Evolutionary conservation across 1,140 invertebrate species (phyloP).

Genomic region (Trachymyrmex cornetzi): DNA sequence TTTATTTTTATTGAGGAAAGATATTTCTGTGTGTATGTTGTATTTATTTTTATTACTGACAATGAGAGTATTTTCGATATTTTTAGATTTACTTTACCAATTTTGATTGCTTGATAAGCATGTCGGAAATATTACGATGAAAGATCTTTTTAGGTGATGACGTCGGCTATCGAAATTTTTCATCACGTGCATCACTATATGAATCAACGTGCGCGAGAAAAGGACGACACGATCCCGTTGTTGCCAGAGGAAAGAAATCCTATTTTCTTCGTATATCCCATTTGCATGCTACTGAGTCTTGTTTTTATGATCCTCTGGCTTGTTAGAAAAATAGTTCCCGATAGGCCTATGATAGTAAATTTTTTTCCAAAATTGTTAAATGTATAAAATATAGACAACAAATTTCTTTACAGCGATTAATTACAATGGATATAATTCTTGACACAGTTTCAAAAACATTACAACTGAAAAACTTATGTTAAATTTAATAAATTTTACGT

Average conservation of each 20-base stretch:
- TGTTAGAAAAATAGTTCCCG: slow-evolving; percentile 55
- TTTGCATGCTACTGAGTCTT: slow-evolving; percentile 79
- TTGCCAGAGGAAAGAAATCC: slow-evolving; percentile 82
- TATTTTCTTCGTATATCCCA: slow-evolving; percentile 80
- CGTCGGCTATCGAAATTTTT: slow-evolving; percentile 75
- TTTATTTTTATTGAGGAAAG: neutral
- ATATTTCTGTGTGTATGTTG: neutral
- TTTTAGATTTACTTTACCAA: too few species aligned
- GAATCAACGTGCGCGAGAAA: slow-evolving; percentile 63
- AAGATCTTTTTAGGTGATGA: slow-evolving; percentile 40
- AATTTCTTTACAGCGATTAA: neutral
- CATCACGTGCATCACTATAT: slow-evolving; percentile 79
- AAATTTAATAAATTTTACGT: too few species aligned
- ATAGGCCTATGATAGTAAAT: slow-evolving; percentile 74
- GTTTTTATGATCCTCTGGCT: slow-evolving; percentile 78
- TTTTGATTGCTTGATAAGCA: neutral
- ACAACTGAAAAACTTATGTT: too few species aligned
- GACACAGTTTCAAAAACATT: neutral
- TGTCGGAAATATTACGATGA: neutral
- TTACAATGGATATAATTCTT: neutral
- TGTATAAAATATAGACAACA: neutral
- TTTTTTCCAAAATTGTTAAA: neutral
- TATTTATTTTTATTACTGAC: neutral
- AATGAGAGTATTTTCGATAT: neutral
- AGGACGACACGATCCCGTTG: slow-evolving; percentile 70